phyloP scores from a whole-genome alignment of 64 coral and sea anemone genomes.

The Dendrophyllia cribrosa region DNA sequence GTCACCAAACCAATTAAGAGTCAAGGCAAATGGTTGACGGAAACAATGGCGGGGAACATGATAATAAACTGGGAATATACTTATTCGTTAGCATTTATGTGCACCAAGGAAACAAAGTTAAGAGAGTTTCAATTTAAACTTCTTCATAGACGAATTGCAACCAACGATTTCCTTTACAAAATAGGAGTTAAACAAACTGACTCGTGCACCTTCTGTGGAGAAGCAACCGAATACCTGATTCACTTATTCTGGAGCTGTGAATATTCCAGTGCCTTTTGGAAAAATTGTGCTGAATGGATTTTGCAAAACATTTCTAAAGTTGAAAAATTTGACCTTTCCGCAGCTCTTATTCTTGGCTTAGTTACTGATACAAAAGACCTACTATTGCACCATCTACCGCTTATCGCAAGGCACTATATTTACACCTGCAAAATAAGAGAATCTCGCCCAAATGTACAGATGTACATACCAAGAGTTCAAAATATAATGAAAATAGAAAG shows the following conservation, averaged over 20 bases:
- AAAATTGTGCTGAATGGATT: background rate
- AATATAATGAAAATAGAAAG: no score
- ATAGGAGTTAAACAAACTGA: conserved; percentile 9
- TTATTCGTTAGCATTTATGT: conserved; percentile 1
- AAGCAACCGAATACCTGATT: background rate
- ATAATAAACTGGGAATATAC: background rate
- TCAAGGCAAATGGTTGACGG: no score
- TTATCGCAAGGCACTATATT: no score
- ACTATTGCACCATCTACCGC: no score
- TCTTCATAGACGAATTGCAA: conserved; percentile 39
- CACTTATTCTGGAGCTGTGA: conserved; percentile 20
- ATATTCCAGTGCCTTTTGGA: background rate
- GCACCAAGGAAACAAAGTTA: conserved; percentile 35
- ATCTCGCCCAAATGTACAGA: no score
- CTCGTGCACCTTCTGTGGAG: conserved; percentile 12
- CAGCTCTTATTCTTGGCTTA: background rate
- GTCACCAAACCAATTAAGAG: no score
- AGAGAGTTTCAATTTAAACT: conserved; percentile 33
- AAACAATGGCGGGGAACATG: background rate
- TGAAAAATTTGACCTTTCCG: background rate
- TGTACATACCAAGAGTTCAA: no score
- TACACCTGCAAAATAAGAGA: no score
- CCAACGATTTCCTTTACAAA: conserved; percentile 48
- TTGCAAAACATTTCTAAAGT: background rate
- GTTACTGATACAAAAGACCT: background rate